A percentile compares a stretch with the other conserved stretches of the same genome.
Evolutionary conservation across 1,140 invertebrate species (phyloP).

Genomic region (Cyclina sinensis): DNA sequence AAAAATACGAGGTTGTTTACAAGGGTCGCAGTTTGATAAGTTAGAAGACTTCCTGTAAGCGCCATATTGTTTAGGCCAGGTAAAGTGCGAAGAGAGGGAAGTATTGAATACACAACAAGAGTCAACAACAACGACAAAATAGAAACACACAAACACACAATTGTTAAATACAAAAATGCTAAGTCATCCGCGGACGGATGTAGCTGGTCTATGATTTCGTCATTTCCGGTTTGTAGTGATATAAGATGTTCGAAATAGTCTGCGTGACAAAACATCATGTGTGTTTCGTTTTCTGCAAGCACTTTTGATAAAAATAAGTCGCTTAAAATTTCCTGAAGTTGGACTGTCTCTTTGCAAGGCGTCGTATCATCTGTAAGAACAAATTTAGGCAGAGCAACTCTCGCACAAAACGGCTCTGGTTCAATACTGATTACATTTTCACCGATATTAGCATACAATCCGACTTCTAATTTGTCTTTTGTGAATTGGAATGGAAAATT

Average conservation of each 20-base stretch:
- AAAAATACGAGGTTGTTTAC: not conserved
- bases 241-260: not conserved
- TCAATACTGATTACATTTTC: not conserved
- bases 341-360: not conserved
- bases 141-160: not conserved
- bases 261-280: not conserved
- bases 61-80: not conserved
- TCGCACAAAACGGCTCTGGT: not conserved
- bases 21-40: not conserved
- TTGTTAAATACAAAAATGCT: not conserved
- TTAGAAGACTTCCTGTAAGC: not conserved
- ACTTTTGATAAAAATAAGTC: not conserved
- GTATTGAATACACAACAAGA: not conserved
- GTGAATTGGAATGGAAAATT: too few species aligned
- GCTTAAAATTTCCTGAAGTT: not conserved
- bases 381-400: not conserved
- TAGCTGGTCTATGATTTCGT: not conserved
- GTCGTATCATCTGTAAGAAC: not conserved
- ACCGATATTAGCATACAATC: too few species aligned
- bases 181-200: too few species aligned
- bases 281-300: not conserved
- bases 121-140: not conserved
- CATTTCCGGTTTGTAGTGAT: not conserved
- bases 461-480: too few species aligned
- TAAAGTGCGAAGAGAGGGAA: not conserved